These are phyloP conservation scores for Pycnomerus fuliginosus DNA, from an alignment of 2,888 invertebrate species.

Conservation along the genomic window DNA sequence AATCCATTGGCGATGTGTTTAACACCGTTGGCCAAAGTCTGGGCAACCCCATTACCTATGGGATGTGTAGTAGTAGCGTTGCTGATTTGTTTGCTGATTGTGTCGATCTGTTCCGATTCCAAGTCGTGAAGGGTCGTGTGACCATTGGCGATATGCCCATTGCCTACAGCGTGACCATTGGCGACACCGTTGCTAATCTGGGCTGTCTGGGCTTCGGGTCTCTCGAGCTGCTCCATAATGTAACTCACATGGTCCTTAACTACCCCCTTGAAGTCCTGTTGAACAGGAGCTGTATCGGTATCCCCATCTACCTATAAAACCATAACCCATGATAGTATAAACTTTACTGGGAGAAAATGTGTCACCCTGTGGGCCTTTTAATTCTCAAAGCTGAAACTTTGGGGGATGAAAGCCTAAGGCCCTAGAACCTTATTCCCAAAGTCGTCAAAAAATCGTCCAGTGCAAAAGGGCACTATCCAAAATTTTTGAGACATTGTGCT, in stretches of 20 bases:
- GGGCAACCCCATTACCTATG: conserved; percentile 40
- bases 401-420: too few species aligned
- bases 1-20: conserved; percentile 30
- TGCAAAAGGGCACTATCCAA: too few species aligned
- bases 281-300: conserved; percentile 76
- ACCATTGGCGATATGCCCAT: conserved; percentile 33
- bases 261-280: conserved; percentile 72
- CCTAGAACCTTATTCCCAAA: too few species aligned
- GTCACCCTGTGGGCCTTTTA: too few species aligned
- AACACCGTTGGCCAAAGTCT: conserved; percentile 42
- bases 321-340: too few species aligned
- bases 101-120: conserved; percentile 46
- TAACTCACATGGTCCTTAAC: conserved; percentile 69
- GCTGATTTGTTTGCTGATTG: conserved; percentile 46
- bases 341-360: too few species aligned
- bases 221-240: conserved; percentile 48
- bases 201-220: conserved; percentile 23
- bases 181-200: conserved; percentile 28
- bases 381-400: too few species aligned
- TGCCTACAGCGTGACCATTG: conserved; percentile 38
- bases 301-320: conserved; percentile 78
- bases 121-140: conserved; percentile 41
- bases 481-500: too few species aligned
- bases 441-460: too few species aligned
- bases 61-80: too few species aligned